These are phyloP conservation scores for Varecia variegata DNA, from an alignment of 2,797 vertebrate genomes.

Conservation along the genomic window DNA sequence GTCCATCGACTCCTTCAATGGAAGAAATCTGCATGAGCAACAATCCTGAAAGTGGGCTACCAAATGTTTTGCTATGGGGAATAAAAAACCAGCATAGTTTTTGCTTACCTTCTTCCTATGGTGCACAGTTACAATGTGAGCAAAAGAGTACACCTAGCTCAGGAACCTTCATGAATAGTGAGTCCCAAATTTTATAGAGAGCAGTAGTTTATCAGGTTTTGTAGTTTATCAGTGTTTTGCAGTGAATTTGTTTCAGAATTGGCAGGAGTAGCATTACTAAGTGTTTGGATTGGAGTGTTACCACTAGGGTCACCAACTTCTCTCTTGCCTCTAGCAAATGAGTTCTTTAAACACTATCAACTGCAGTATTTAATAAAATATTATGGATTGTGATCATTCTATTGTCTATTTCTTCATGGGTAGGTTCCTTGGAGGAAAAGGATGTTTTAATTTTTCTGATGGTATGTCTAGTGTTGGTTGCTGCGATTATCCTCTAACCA, in stretches of 20 bases:
- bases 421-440: not conserved
- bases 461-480: not conserved
- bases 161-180: not conserved
- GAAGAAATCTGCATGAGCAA: not conserved
- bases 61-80: not conserved
- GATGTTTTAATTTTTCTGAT: not conserved
- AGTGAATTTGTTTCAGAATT: not conserved
- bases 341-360: not conserved
- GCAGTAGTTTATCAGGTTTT: not conserved
- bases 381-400: not conserved
- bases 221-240: not conserved
- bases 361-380: not conserved
- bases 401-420: not conserved
- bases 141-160: not conserved
- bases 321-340: not conserved
- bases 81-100: not conserved
- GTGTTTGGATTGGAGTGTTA: not conserved
- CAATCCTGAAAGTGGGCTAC: not conserved
- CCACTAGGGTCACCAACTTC: not conserved
- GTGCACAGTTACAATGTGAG: not conserved
- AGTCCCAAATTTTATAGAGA: not conserved
- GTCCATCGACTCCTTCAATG: accelerated
- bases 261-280: not conserved
- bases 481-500: not conserved
- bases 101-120: not conserved